Evolutionary conservation across 2,113 vertebrate species (phyloP), one percentile per base, ranked within the genome.

Genomic region (Zapus hudsonius): DNA sequence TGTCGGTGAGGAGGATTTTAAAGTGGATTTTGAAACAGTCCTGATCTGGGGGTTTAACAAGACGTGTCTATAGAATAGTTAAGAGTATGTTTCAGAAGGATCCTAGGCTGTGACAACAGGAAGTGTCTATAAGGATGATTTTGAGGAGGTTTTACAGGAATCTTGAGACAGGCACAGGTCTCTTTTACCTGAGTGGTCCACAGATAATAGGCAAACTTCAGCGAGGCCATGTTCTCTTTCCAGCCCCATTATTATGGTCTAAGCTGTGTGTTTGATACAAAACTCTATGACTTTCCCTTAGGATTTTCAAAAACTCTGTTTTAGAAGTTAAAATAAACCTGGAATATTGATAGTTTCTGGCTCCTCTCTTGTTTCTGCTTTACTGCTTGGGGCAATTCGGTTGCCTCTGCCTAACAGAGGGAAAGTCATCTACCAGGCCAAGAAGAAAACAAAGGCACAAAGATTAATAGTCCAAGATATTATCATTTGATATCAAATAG

Each of bases 391-490:
- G 90, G 94, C n/a, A 3, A 44, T 31, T 11, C 19, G 52, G 66
- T 78, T 2, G 13, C 47, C 57, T 91, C 75, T 84, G 61, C 67
- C 66, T 25, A 47, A 80, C 8, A 64, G 40, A 22, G 15, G 10
- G 36, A 63, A 78, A 94, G 87, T 70, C 84, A 38, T 36, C 72
- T n/a, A 42, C 73, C 91, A 96, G 80, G 84, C 79, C 47, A 74
- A 89, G 81, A 86, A 79, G 76, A 82, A 93, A 84, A 91, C 66
- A 95, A 91, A 95, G 89, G 63, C 75, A 69, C 42, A 64, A 67
- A 93, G 91, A 96, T 89, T 72, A 69, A 73, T 87, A 92, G 87
- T 93, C 94, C 81, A 89, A 73, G 63, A 74, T 70, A 70, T 29
- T 92, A 75, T 94, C 91, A 83, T 87, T 38, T 47, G 69, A 40